Conservation (phyloP, 2,797 vertebrate species). For the Rhynchonycteris naso region DNA sequence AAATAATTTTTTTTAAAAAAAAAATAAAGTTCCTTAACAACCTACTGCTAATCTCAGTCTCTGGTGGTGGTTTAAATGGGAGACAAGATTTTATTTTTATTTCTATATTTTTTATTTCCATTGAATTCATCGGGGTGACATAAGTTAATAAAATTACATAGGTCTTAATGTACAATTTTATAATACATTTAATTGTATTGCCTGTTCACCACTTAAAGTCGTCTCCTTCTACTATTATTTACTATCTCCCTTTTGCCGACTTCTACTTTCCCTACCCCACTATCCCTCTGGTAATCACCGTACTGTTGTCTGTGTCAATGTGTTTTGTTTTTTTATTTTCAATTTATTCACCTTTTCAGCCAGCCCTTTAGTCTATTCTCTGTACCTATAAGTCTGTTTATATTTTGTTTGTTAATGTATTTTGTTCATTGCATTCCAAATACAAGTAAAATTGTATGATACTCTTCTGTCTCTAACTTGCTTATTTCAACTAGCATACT, state of each 20-base stretch:
- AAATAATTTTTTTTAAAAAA: no score
- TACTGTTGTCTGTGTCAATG: background rate
- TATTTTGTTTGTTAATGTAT: background rate
- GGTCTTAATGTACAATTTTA: background rate
- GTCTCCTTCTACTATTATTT: background rate
- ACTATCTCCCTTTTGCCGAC: background rate
- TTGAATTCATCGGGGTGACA: background rate
- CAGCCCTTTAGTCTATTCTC: background rate
- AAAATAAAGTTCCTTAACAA: slow-evolving; percentile 7
- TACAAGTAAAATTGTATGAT: background rate
- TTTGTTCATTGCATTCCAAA: background rate
- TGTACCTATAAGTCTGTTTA: background rate
- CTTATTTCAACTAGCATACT: background rate
- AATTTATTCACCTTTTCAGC: background rate
- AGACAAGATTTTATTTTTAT: background rate
- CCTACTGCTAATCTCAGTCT: slow-evolving; percentile 30
- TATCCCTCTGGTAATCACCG: background rate
- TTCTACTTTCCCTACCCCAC: background rate
- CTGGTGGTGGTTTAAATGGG: background rate
- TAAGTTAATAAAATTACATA: background rate
- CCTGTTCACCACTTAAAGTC: background rate
- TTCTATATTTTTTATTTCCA: background rate
- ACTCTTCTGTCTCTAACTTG: background rate
- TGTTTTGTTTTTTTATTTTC: background rate
- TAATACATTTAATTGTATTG: background rate